These are phyloP conservation scores for Gadopsis marmoratus DNA, from an alignment of 2,797 vertebrate species.

Conservation along the genomic window DNA sequence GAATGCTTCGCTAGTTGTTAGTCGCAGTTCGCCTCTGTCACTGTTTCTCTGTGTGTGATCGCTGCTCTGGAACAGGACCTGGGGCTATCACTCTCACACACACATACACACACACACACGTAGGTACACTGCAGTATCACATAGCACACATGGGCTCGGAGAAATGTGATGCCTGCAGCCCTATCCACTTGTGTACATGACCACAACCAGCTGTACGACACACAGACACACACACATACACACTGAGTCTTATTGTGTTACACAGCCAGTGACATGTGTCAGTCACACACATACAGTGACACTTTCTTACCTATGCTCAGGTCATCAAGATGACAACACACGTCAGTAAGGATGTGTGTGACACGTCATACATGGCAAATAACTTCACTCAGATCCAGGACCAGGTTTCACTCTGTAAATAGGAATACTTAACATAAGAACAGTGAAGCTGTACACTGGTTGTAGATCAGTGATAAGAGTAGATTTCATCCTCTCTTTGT, in stretches of 20 bases:
- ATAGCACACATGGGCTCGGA: slow-evolving; percentile 64
- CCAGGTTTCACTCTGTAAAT: slow-evolving; percentile 45
- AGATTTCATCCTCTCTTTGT: slow-evolving; percentile 26
- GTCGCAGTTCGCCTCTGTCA: slow-evolving; percentile 56
- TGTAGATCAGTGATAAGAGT: slow-evolving; percentile 24
- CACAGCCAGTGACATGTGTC: slow-evolving; percentile 63
- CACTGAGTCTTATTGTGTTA: slow-evolving; percentile 50
- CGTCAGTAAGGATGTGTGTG: slow-evolving; percentile 41
- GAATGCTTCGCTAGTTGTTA: slow-evolving; percentile 71
- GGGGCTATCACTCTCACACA: slow-evolving; percentile 74
- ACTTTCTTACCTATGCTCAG: slow-evolving; percentile 50
- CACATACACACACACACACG: slow-evolving; percentile 53
- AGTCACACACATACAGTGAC: slow-evolving; percentile 52
- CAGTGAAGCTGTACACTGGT: slow-evolving; percentile 14
- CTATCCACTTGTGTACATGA: slow-evolving; percentile 66
- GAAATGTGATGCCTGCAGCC: slow-evolving; percentile 72
- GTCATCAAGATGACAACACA: slow-evolving; percentile 56
- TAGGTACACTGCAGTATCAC: slow-evolving; percentile 69
- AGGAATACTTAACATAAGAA: slow-evolving; percentile 15
- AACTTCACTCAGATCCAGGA: slow-evolving; percentile 21
- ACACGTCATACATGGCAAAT: slow-evolving; percentile 6
- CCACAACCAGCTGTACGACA: slow-evolving; percentile 65
- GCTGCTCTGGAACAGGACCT: slow-evolving; percentile 80
- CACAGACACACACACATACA: slow-evolving; percentile 48
- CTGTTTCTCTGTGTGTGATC: slow-evolving; percentile 58